phyloP scores from a whole-genome alignment of 2,888 invertebrate genomes.

The Bhutanitis thaidina region DNA sequence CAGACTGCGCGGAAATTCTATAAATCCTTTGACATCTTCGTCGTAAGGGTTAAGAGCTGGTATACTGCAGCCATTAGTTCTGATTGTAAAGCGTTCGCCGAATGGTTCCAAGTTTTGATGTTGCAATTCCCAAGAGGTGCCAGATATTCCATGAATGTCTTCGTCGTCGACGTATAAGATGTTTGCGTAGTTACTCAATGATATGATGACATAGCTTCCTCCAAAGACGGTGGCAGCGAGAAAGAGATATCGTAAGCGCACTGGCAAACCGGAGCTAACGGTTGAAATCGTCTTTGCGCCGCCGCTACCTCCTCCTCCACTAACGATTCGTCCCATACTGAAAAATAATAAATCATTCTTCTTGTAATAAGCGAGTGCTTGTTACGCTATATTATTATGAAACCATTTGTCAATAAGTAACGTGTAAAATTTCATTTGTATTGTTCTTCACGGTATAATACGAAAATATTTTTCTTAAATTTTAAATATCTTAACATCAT shows the following conservation, averaged over 20 bases:
- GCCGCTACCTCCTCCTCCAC: slow-evolving; percentile 16
- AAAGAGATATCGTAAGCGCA: slow-evolving; percentile 34
- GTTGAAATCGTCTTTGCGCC: slow-evolving; percentile 25
- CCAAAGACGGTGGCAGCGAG: slow-evolving; percentile 34
- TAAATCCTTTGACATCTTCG: slow-evolving; percentile 61
- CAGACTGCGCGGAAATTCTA: slow-evolving; percentile 58
- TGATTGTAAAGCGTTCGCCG: slow-evolving; percentile 55
- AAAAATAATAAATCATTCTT: slow-evolving; percentile 22
- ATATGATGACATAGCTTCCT: slow-evolving; percentile 35
- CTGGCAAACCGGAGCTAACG: not conserved
- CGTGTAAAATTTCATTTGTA: slow-evolving; percentile 18
- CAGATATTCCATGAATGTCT: slow-evolving; percentile 8
- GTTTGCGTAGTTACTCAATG: slow-evolving; percentile 25
- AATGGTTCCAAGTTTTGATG: not conserved
- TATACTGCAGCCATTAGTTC: slow-evolving; percentile 81
- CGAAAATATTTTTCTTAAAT: slow-evolving; percentile 11
- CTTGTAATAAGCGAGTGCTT: slow-evolving; percentile 12
- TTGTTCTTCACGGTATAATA: slow-evolving; percentile 14
- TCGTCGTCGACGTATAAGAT: slow-evolving; percentile 22
- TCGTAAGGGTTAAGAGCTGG: slow-evolving; percentile 80
- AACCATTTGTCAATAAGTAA: slow-evolving; percentile 19
- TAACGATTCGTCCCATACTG: slow-evolving; percentile 29
- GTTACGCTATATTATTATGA: slow-evolving; percentile 19
- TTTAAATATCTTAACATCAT: not conserved
- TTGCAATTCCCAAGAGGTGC: not conserved